Evolutionary conservation across 1,140 invertebrate genomes (phyloP).

Genomic region (Drosophila nasuta): DNA sequence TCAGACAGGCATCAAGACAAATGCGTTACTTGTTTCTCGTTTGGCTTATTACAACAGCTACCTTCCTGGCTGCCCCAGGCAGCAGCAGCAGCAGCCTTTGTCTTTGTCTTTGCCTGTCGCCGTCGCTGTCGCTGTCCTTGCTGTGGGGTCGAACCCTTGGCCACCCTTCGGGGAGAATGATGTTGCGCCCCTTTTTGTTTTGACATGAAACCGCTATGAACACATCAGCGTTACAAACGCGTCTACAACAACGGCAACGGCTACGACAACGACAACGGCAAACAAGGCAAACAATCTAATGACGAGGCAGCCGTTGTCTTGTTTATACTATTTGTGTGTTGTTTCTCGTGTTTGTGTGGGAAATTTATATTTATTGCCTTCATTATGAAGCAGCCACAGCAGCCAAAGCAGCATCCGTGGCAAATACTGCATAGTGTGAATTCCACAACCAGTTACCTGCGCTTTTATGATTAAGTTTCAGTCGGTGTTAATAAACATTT

Average conservation of each 20-base stretch:
- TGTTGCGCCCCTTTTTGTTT: conserved; percentile 72
- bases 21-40: conserved; percentile 83
- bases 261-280: conserved; percentile 42
- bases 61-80: conserved; percentile 64
- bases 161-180: conserved; percentile 35
- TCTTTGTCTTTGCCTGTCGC: conserved; percentile 11
- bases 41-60: conserved; percentile 77
- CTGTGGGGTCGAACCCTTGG: conserved; percentile 9
- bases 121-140: conserved; percentile 9
- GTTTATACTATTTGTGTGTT: conserved; percentile 48
- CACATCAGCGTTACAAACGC: conserved; percentile 83
- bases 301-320: conserved; percentile 58
- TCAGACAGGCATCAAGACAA: conserved; percentile 83
- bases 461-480: conserved; percentile 30
- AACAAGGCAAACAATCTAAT: conserved; percentile 84
- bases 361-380: conserved; percentile 84
- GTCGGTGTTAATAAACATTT: conserved; percentile 25
- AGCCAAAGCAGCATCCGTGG: conserved; percentile 45
- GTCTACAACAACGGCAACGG: conserved; percentile 49
- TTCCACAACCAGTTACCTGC: conserved; percentile 47
- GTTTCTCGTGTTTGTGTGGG: conserved; percentile 59
- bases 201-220: conserved; percentile 84
- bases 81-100: conserved; percentile 18
- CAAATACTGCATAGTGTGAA: conserved; percentile 33
- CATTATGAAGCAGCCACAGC: conserved; percentile 75